Evolutionary conservation across 2,888 invertebrate species (phyloP), one percentile per base, ranked within the genome.

Genomic region (Leptura quadrifasciata): DNA sequence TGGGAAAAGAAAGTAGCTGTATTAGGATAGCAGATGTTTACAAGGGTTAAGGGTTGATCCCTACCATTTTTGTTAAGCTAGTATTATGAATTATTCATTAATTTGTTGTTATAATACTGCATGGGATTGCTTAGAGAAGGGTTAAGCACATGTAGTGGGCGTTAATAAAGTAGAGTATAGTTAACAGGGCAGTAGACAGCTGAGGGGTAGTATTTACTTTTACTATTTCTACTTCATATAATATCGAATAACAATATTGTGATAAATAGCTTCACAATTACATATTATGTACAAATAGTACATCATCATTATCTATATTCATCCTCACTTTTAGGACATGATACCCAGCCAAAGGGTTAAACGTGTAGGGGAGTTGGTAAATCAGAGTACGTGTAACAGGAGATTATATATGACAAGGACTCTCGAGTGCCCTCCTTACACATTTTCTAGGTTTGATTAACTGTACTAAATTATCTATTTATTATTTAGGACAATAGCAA

Each of bases 361-460:
- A 27, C 15, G 15, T 17, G 69, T 60, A 69, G 69, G 69, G 69
- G 69, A 58, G 69, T 57, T 58, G 39, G 58, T 21, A 69, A 69
- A 69, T 47, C 60, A 69, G 69, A 69, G 18, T 58, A 58, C 6
- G 12, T 39, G 4, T 58, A 69, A 21, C 58, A 69, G 69, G 69
- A 69, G 58, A 69, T 10, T 20, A 69, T 17, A 69, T 8, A 15
- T 55, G 0, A 2, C 4, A 6, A 17, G 24, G 27, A 54, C 31
- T 31, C 20, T 55, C 18, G 10, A 47, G 47, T 54, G 52, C 27
- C 54, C 8, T 65, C 27, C 9, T 12, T 9, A 17, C 21, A 21
- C 21, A 21, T 20, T 57, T 10, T 57, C 15, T 21, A 21, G 57
- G 20, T 57, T 27, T 27, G 12, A 58, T 58, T 1, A 8, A 58